These are phyloP conservation scores for Fukomys damarensis DNA, from an alignment of 2,113 vertebrate genomes.

Conservation along the genomic window DNA sequence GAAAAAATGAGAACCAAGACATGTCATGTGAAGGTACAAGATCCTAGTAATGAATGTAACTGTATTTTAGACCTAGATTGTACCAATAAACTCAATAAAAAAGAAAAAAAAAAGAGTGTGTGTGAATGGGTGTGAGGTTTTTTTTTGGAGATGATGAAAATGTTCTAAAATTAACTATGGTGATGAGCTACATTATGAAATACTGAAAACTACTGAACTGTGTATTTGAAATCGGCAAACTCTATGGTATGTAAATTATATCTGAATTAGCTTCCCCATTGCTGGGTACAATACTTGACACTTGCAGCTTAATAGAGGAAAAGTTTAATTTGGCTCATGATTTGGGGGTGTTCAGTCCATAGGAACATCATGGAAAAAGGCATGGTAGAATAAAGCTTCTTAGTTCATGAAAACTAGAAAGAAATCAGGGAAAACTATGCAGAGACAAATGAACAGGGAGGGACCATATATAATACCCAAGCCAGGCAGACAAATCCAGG, in stretches of 20 bases:
- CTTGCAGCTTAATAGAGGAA: not conserved
- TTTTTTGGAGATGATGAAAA: not conserved
- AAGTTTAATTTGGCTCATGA: not conserved
- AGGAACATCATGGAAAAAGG: not conserved
- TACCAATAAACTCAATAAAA: too few relatives aligned
- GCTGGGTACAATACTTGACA: not conserved
- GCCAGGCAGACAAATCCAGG: not conserved
- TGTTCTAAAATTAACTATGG: conserved; percentile 19
- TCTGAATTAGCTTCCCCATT: not conserved
- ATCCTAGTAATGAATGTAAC: too few relatives aligned
- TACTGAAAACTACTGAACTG: not conserved
- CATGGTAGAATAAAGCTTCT: not conserved
- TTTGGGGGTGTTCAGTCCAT: not conserved
- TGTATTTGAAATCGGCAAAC: not conserved
- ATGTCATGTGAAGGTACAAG: too few relatives aligned
- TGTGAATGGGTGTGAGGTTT: not conserved
- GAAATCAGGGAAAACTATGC: not conserved
- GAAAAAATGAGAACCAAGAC: too few relatives aligned
- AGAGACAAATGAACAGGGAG: not conserved
- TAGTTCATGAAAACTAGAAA: not conserved
- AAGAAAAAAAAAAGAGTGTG: not conserved
- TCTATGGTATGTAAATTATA: not conserved
- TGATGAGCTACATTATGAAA: not conserved
- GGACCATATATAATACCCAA: not conserved
- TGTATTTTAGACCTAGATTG: too few relatives aligned